Evolutionary conservation across 2,888 invertebrate species (phyloP), one percentile per base, ranked within the genome.

Genomic region (Scaeva pyrastri): DNA sequence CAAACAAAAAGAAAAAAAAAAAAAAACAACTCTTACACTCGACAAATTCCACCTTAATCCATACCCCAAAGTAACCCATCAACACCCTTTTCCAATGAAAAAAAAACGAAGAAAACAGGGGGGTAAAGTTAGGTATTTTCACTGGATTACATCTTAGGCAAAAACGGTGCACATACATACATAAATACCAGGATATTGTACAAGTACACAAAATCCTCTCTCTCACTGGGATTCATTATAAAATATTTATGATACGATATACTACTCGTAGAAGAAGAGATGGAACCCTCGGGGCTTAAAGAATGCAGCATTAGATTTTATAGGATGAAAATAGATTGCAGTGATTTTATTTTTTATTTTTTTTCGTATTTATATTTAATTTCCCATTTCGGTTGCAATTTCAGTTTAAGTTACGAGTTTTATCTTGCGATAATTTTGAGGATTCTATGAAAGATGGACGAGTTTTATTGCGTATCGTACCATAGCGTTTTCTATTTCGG

Each of bases 141-240:
- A 60, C 58, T 60, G 58, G 39, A 60, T 60, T 60, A 60, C 39
- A 41, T 16, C 11, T 19, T 31, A 52, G 52, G 23, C 52, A 26
- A 19, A 12, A 36, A 36, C 11, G 10, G 39, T 39, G 31, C n/a
- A n/a, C n/a, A n/a, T n/a, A n/a, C n/a, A n/a, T n/a, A 31, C 8
- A 31, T 31, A 31, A 31, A 31, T 31, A n/a, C n/a, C n/a, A n/a
- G 36, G 6, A 23, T 48, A 12, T 39, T 23, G 45, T 41, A 48
- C 19, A 66, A 16, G 23, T 52, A 16, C 2, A 62, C 43, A 31
- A 64, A 52, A 71, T 70, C 48, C 39, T 70, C 41, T 21, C 62
- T 43, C 70, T 85, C 50, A n/a, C 72, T 36, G 73, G 75, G 52
- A 75, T 85, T 85, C 85, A 81, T 85, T 85, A 85, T 62, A 73